Evolutionary conservation across 1,140 invertebrate genomes (phyloP), one percentile per base, ranked within the genome.

Genomic region (Mesaphorura yosii): DNA sequence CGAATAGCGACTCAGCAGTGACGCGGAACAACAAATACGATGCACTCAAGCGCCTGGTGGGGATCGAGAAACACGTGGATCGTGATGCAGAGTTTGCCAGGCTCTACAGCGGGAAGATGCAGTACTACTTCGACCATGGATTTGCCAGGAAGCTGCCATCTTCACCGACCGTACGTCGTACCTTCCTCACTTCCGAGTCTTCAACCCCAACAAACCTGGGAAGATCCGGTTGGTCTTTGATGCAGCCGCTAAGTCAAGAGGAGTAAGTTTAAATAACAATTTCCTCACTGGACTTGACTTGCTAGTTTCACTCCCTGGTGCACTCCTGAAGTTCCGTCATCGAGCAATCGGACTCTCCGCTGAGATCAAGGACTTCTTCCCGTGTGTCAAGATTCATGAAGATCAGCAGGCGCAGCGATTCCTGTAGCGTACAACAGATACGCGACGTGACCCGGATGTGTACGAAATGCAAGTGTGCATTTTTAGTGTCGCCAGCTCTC

Each of bases 181-280:
- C 23, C 34, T 63, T 0, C 60, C 60, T 19, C 60, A 63, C 26
- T 55, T 62, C 27, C 54, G 39, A 28, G 59, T 51, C 0, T 22
- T 19, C 1, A 28, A 59, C 7, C 47, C 54, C 2, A 51, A 51
- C 15, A 53, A 57, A 26, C 48, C 49, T 1, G 53, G 39, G 23
- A 63, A 63, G 38, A 14, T 58, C 5, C 37, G 59, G 1, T 23
- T 63, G 12, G 60, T 63, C 1, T 63, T 63, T 31, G 60, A 63
- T 45, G 45, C 55, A 1, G 55, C 61, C 1, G 51, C 59, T 6
- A n/a, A 42, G 15, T 26, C 25, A 31, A 2, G 17, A 14, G 60
- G 61, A 3, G 20, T 20, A 3, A 47, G 31, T 12, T 38, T 63
- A 0, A 63, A 62, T 23, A 48, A 50, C 14, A 34, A 14, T 0